Evolutionary conservation across 1,140 invertebrate genomes (phyloP).

Genomic region (Pectinophora gossypiella): DNA sequence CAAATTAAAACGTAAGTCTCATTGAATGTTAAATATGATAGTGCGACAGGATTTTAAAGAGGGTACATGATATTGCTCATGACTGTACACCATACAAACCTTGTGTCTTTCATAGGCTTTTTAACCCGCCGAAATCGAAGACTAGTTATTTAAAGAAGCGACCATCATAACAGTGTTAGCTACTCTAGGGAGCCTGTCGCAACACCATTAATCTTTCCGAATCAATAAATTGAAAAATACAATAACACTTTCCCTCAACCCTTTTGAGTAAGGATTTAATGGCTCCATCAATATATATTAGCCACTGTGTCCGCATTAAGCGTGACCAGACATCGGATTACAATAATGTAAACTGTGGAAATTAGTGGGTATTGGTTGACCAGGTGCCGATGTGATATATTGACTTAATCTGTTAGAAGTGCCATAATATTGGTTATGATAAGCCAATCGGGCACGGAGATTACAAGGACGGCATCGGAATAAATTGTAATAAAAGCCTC

Average conservation of each 20-base stretch:
- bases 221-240: constrained; percentile 43
- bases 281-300: constrained; percentile 53
- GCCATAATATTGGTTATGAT: background rate
- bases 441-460: background rate
- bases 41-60: too few species aligned
- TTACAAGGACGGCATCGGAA: background rate
- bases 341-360: constrained; percentile 38
- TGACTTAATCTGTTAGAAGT: background rate
- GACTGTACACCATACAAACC: too few species aligned
- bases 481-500: background rate
- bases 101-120: too few species aligned
- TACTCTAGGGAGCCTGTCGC: too few species aligned
- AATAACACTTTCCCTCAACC: constrained; percentile 23
- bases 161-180: too few species aligned
- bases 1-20: too few species aligned
- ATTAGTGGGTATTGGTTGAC: constrained; percentile 34
- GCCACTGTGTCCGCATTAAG: background rate
- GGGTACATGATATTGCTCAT: too few species aligned
- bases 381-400: background rate
- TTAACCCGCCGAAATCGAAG: too few species aligned
- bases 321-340: constrained; percentile 28
- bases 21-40: too few species aligned
- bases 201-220: constrained; percentile 39
- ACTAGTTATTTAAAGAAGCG: too few species aligned
- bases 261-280: constrained; percentile 47